Conservation (phyloP, 2,113 vertebrate genomes). For the Caloenas nicobarica region DNA sequence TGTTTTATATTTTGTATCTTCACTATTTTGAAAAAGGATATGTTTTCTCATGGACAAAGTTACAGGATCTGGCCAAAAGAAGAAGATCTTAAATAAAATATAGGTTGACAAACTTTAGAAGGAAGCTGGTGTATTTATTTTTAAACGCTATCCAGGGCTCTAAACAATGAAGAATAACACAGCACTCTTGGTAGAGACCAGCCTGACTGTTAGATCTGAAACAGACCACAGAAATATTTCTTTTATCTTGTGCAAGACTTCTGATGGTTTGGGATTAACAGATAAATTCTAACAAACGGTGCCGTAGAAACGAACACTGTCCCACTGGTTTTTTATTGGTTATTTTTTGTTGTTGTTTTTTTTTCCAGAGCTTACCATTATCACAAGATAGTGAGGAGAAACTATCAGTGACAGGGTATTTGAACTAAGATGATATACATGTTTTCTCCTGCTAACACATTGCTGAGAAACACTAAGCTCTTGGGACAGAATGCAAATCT, state of each 20-base stretch:
- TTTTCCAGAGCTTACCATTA: neutral
- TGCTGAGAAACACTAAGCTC: neutral
- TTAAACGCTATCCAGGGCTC: neutral
- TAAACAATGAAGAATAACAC: neutral
- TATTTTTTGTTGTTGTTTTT: neutral
- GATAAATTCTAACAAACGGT: neutral
- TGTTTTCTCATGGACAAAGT: neutral
- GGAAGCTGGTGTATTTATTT: neutral
- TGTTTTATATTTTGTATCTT: neutral
- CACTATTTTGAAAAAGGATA: neutral
- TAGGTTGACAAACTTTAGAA: neutral
- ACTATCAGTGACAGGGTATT: neutral
- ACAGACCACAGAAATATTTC: neutral
- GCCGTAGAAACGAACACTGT: neutral
- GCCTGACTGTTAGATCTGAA: neutral
- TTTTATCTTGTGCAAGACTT: neutral
- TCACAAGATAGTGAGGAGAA: neutral
- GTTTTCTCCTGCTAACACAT: neutral
- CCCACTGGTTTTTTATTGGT: no score
- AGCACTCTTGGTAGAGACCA: neutral
- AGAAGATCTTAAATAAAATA: neutral
- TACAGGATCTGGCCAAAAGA: neutral
- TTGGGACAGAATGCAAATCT: neutral
- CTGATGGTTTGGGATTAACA: neutral
- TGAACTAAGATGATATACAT: neutral